phyloP scores from a whole-genome alignment of 64 coral and sea anemone species.

The Montipora efflorescens region DNA sequence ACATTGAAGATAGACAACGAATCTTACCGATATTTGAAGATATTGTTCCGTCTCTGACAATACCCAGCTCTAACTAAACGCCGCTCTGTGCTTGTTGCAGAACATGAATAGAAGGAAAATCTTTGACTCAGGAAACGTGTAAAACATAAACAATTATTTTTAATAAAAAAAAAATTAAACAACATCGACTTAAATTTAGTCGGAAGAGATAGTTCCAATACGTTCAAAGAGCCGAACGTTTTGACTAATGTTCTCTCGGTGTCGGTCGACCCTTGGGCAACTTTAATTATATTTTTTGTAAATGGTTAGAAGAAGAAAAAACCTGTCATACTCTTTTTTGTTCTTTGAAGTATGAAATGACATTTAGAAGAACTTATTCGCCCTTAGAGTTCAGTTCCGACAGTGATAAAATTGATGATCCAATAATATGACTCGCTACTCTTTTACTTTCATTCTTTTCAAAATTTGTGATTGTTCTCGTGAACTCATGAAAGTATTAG shows the following conservation, averaged over 20 bases:
- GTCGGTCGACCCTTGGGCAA: conserved; percentile 18
- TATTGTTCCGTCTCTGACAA: not conserved
- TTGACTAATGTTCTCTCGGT: not conserved
- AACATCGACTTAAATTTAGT: conserved; percentile 9
- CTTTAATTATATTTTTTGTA: conserved; percentile 13
- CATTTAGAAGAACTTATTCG: not conserved
- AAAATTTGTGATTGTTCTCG: not conserved
- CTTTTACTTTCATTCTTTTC: not conserved
- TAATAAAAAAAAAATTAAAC: conserved; percentile 1
- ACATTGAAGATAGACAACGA: not conserved
- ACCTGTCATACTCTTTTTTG: not conserved
- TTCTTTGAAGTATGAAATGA: not conserved
- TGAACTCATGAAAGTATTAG: not conserved
- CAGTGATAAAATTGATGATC: not conserved
- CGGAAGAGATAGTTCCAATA: not conserved
- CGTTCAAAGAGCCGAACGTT: conserved; percentile 38
- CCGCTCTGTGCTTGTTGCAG: not conserved
- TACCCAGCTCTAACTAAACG: not conserved
- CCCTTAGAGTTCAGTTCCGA: not conserved
- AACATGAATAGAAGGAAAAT: not conserved
- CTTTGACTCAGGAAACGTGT: not conserved
- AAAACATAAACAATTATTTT: conserved; percentile 10
- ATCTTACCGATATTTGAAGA: not conserved
- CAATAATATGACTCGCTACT: not conserved
- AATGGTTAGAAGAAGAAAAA: not conserved